Evolutionary conservation across 2,797 vertebrate genomes (phyloP).

Genomic region (Cephalopachus bancanus): DNA sequence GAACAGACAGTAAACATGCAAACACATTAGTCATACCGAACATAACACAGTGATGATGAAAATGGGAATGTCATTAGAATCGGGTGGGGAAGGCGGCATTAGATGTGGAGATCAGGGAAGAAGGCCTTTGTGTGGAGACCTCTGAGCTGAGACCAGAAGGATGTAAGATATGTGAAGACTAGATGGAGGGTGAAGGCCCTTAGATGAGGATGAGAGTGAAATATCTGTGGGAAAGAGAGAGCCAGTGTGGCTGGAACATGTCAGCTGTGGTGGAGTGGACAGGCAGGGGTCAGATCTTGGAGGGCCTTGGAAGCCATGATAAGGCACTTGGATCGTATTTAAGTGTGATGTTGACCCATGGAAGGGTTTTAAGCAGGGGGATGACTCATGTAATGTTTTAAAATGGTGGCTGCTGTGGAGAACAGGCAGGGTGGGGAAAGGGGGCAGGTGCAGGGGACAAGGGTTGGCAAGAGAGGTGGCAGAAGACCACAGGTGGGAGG

Average conservation of each 20-base stretch:
- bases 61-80: neutral
- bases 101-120: neutral
- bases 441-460: neutral
- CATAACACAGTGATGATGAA: neutral
- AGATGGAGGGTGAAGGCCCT: conserved; percentile 8
- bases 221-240: neutral
- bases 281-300: neutral
- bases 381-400: neutral
- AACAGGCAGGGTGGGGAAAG: neutral
- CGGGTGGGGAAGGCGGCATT: neutral
- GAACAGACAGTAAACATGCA: neutral
- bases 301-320: neutral
- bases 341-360: neutral
- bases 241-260: neutral
- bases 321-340: neutral
- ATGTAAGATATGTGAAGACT: neutral
- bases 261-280: neutral
- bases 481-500: neutral
- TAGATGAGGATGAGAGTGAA: neutral
- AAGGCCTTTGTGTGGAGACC: neutral
- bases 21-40: neutral
- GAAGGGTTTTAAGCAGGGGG: conserved; percentile 6
- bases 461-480: neutral
- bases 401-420: conserved; percentile 8
- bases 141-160: neutral